Evolutionary conservation across 1,140 invertebrate genomes (phyloP).

Genomic region (Orchesella cincta): DNA sequence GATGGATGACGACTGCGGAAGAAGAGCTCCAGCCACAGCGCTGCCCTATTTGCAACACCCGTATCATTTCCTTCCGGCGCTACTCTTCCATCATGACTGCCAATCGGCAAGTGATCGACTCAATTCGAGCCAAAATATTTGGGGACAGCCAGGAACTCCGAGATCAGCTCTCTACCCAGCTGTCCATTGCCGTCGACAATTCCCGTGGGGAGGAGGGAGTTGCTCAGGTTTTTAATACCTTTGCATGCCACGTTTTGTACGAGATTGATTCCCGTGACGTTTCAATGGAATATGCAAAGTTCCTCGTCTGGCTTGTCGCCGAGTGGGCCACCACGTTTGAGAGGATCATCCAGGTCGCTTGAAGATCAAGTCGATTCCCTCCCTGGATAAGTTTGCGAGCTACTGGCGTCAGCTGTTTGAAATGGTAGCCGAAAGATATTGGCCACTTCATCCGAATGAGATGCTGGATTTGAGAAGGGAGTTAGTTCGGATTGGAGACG

Average conservation of each 20-base stretch:
- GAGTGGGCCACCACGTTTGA: neutral
- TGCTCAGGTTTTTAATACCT: neutral
- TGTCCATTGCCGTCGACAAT: neutral
- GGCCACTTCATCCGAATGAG: slow-evolving; percentile 18
- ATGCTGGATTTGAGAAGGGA: neutral
- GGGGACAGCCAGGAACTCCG: slow-evolving; percentile 51
- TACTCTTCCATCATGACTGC: slow-evolving; percentile 65
- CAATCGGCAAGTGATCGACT: slow-evolving; percentile 60
- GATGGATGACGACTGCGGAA: slow-evolving; percentile 57
- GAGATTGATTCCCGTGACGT: no score
- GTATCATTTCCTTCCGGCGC: slow-evolving; percentile 63
- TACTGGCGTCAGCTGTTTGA: no score
- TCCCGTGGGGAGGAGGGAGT: neutral
- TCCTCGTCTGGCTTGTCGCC: no score
- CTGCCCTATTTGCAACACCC: slow-evolving; percentile 68
- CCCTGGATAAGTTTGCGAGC: neutral
- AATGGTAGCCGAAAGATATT: neutral
- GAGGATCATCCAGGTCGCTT: no score
- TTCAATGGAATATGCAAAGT: no score
- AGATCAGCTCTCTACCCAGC: neutral
- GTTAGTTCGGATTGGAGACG: neutral
- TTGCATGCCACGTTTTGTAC: no score
- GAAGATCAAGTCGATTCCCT: no score
- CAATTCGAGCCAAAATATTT: slow-evolving; percentile 61
- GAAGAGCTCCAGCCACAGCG: slow-evolving; percentile 45